Percentiles rank a stretch among this genome's conserved stretches.
Conservation (phyloP, 2,797 vertebrate species). For the Pseudopleuronectes americanus region DNA sequence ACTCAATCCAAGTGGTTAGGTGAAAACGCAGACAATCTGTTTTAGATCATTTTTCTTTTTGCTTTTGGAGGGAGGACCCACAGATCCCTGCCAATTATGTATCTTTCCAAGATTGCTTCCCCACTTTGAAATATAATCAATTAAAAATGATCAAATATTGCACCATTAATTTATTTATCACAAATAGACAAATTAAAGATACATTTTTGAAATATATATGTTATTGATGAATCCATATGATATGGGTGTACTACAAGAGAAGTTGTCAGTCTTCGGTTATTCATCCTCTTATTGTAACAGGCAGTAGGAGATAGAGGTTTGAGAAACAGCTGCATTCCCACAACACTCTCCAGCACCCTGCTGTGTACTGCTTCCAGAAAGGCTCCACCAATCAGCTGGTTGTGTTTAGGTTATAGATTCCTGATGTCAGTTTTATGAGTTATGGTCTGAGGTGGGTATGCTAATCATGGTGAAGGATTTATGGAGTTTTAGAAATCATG, state of each 20-base stretch:
- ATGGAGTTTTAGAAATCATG: background rate
- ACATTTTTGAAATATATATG: no score
- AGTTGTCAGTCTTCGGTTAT: background rate
- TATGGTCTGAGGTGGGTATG: background rate
- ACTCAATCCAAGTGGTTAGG: no score
- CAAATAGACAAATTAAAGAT: no score
- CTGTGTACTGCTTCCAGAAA: background rate
- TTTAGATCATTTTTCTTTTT: no score
- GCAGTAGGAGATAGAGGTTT: background rate
- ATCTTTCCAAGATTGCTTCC: no score
- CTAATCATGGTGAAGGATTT: background rate
- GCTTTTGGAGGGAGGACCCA: no score
- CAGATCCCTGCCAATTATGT: no score
- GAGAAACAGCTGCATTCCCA: background rate
- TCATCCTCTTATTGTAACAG: background rate
- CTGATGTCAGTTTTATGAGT: background rate
- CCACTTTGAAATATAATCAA: no score
- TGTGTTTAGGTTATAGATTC: conserved; percentile 1
- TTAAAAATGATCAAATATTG: no score
- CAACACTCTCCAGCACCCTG: background rate
- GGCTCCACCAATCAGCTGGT: background rate
- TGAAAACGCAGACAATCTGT: no score
- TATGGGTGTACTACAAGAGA: background rate
- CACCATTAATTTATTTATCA: no score
- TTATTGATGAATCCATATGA: background rate